These are phyloP conservation scores for Leptobrachium leishanense DNA, from an alignment of 2,113 vertebrate species.

Conservation along the genomic window DNA sequence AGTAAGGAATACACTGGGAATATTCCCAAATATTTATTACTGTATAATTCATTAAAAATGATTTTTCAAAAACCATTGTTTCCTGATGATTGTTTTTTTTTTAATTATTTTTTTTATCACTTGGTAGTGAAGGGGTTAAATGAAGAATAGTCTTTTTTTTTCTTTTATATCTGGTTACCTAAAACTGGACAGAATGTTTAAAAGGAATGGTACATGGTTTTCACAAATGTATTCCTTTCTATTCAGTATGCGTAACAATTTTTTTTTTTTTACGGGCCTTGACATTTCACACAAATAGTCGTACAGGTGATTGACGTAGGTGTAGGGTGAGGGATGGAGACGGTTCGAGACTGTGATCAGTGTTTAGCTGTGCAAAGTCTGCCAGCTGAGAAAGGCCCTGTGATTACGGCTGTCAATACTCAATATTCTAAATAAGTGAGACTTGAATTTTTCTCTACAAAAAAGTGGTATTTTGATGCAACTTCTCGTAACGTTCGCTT, in stretches of 20 bases:
- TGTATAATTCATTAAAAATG: too few species aligned
- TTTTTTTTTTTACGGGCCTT: background rate
- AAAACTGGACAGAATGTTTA: too few species aligned
- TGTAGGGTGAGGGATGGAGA: background rate
- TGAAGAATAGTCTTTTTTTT: too few species aligned
- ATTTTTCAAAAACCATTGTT: too few species aligned
- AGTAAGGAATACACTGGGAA: too few species aligned
- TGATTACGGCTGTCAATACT: background rate
- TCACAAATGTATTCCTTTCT: background rate
- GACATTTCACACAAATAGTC: background rate
- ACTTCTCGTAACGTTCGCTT: background rate
- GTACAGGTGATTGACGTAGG: background rate
- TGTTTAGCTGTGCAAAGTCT: background rate
- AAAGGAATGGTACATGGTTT: background rate
- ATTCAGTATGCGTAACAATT: background rate
- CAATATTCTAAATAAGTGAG: background rate
- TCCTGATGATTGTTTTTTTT: too few species aligned
- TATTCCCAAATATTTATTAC: too few species aligned
- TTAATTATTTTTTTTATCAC: too few species aligned
- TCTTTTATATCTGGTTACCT: too few species aligned
- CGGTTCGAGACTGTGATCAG: background rate
- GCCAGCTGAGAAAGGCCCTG: background rate
- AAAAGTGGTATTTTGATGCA: background rate
- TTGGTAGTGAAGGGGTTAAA: too few species aligned
- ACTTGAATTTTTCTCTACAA: background rate